Percentiles rank a stretch among this genome's conserved stretches.
Conservation (phyloP, 2,797 vertebrate species). For the Micromesistius poutassou region DNA sequence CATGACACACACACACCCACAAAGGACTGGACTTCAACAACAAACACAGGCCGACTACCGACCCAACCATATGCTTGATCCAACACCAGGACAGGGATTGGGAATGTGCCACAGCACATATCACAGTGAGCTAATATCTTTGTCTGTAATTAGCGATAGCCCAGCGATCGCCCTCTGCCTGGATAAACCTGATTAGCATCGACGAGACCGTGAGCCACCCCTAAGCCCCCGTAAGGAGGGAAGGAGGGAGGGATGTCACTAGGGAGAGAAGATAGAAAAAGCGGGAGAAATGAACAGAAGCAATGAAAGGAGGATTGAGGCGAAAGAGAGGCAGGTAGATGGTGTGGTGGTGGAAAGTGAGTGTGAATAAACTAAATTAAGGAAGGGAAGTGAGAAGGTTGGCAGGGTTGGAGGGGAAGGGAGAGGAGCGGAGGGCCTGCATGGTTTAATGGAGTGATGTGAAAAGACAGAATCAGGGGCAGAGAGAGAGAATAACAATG, state of each 20-base stretch:
- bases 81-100: constrained; percentile 57
- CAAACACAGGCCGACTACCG: constrained; percentile 38
- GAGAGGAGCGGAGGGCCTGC: neutral
- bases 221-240: constrained; percentile 59
- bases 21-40: constrained; percentile 33
- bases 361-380: constrained; percentile 24
- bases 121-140: constrained; percentile 61
- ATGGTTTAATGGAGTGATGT: constrained; percentile 3
- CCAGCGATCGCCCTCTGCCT: constrained; percentile 66
- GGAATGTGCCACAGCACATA: constrained; percentile 51
- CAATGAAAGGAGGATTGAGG: constrained; percentile 36
- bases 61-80: constrained; percentile 54
- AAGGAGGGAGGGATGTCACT: constrained; percentile 31
- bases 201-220: constrained; percentile 50
- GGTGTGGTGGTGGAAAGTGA: constrained; percentile 34
- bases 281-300: constrained; percentile 14
- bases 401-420: neutral
- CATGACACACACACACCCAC: constrained; percentile 20
- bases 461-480: neutral
- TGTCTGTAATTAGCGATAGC: constrained; percentile 65
- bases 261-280: constrained; percentile 8
- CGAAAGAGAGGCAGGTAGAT: constrained; percentile 13
- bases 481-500: neutral
- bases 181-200: constrained; percentile 72
- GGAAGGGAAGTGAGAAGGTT: neutral